Base-by-base conservation (phyloP, 2,113 vertebrate genomes). In the Phasianus colchicus region DNA sequence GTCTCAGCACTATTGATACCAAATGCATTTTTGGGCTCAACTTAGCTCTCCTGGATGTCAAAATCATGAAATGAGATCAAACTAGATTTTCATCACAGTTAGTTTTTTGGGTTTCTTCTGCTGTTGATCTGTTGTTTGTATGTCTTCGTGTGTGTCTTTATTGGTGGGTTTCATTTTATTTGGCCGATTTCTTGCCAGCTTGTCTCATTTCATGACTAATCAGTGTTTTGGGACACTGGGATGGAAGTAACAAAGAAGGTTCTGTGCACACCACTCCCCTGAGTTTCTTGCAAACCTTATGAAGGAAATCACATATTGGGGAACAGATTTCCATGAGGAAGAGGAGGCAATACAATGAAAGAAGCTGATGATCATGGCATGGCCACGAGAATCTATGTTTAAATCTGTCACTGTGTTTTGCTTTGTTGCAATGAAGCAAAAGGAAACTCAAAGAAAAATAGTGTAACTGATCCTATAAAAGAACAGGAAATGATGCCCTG, bases 401-500 rank as follows among this genome's bases (percentile, higher is more conserved):
- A 42, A 34, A 67, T 52, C 71, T 77, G 6, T 54, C 27, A 1
- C 40, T 42, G 48, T 11, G 8, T 74, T 96, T 85, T 25, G 9
- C 79, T 83, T 63, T 27, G 32, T 55, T 77, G 16, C 79, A 36
- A 55, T 0, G 1, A 15, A 21, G 19, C 19, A 60, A 22, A 88
- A 83, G 18, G 63, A 84, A 55, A 32, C 29, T 79, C 55, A 50
- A 52, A 27, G 52, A 6, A 17, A 81, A 86, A 60, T 11, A 4
- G 15, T 54, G 43, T 74, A 86, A 86, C 34, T 52, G 52, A 75
- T 52, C 15, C 43, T 48, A 21, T 86, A 93, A 93, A 90, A 95
- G 86, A 89, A 22, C 8, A 57, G 72, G 78, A 78, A 75, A 95
- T 38, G 22, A 27, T 91, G 61, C 75, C 69, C 85, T 81, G 85